Percentiles rank a stretch among this genome's conserved stretches.
phyloP scores from a whole-genome alignment of 2,888 invertebrate species.

The Drosophila lutescens region DNA sequence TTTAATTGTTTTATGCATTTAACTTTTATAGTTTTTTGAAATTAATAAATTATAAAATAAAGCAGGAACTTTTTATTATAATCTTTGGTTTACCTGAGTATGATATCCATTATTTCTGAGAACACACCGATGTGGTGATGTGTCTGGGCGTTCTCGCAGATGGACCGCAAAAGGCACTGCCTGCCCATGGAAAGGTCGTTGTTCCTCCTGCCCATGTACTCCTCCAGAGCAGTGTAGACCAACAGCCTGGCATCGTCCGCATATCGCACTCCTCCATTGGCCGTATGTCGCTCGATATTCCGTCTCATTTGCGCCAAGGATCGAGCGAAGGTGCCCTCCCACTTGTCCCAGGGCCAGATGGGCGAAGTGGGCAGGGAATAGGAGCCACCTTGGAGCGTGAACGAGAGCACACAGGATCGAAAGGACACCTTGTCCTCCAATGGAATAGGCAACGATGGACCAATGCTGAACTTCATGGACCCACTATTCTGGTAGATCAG shows the following conservation, averaged over 20 bases:
- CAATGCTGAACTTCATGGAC: constrained; percentile 63
- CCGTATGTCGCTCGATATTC: constrained; percentile 60
- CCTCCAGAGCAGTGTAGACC: constrained; percentile 77
- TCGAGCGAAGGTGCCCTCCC: constrained; percentile 77
- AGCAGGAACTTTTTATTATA: too few relatives aligned
- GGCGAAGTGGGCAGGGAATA: constrained; percentile 76
- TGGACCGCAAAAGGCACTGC: constrained; percentile 78
- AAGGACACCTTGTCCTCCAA: constrained; percentile 78
- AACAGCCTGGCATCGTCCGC: constrained; percentile 79
- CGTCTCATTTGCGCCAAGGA: constrained; percentile 61
- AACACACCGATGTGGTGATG: constrained; percentile 76
- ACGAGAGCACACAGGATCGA: constrained; percentile 79
- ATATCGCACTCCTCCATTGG: constrained; percentile 54
- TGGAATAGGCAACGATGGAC: constrained; percentile 73
- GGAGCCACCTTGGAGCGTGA: constrained; percentile 76
- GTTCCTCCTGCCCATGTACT: constrained; percentile 68
- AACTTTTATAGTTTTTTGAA: too few relatives aligned
- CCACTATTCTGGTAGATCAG: constrained; percentile 69
- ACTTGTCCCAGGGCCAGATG: constrained; percentile 81
- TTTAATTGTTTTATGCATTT: too few relatives aligned
- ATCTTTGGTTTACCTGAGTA: constrained; percentile 71
- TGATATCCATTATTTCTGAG: constrained; percentile 75
- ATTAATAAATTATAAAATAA: too few relatives aligned
- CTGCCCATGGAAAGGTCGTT: constrained; percentile 55
- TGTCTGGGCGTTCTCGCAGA: constrained; percentile 82